Percentiles rank a stretch among this genome's conserved stretches.
Evolutionary conservation across 2,888 invertebrate genomes (phyloP).

Genomic region (Eilema caniola): DNA sequence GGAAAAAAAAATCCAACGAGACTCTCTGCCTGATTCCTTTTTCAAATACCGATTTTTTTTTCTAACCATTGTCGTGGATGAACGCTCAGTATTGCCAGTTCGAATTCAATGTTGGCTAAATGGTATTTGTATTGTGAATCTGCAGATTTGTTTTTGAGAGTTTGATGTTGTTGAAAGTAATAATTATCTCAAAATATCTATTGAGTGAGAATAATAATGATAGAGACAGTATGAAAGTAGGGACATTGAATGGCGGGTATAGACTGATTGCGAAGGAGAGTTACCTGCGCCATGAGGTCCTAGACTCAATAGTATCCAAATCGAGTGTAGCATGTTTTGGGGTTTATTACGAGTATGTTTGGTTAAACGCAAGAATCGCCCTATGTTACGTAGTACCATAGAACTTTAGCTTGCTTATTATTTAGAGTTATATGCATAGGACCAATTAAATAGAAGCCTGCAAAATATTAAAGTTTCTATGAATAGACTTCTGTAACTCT

Average conservation of each 20-base stretch:
- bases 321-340: no score
- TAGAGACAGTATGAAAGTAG: neutral
- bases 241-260: neutral
- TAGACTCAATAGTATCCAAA: neutral
- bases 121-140: constrained; percentile 39
- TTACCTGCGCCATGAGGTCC: neutral
- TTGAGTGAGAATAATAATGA: neutral
- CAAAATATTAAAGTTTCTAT: neutral
- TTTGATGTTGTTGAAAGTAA: constrained; percentile 4
- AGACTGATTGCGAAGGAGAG: neutral
- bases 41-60: constrained; percentile 70
- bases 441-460: neutral
- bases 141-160: constrained; percentile 30
- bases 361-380: neutral
- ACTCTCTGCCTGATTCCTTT: constrained; percentile 69
- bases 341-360: no score
- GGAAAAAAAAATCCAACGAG: constrained; percentile 65
- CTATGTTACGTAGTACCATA: neutral
- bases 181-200: neutral
- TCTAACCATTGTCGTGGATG: constrained; percentile 62
- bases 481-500: no score
- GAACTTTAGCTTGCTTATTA: no score
- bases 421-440: no score
- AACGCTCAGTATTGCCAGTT: constrained; percentile 56
- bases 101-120: constrained; percentile 35